A percentile compares a stretch with the other conserved stretches of the same genome.
These are phyloP conservation scores for Tholera decimalis DNA, from an alignment of 2,888 invertebrate genomes.

Conservation along the genomic window DNA sequence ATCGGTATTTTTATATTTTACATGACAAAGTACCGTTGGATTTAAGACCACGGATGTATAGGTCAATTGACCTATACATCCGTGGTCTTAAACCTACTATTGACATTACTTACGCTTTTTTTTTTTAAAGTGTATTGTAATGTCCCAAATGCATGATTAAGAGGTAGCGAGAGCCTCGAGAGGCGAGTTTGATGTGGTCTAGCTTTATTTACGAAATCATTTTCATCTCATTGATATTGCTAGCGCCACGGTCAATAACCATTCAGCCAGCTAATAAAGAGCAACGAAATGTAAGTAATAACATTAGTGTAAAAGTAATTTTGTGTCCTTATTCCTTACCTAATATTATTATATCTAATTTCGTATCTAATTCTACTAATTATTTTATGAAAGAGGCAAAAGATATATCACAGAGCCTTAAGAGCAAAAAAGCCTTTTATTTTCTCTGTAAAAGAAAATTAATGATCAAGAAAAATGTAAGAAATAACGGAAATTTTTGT, in stretches of 20 bases:
- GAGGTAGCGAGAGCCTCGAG: neutral
- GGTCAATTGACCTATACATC: too few relatives aligned
- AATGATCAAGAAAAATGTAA: constrained; percentile 51
- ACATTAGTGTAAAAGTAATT: constrained; percentile 24
- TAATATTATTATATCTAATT: constrained; percentile 52
- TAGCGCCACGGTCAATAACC: neutral
- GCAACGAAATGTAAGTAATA: constrained; percentile 25
- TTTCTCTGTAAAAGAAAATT: constrained; percentile 42
- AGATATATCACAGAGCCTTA: constrained; percentile 41
- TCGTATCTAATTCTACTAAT: constrained; percentile 26
- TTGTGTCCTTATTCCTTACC: constrained; percentile 25
- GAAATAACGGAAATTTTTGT: constrained; percentile 18
- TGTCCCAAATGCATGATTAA: neutral
- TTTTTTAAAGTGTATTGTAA: neutral
- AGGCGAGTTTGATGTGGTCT: neutral
- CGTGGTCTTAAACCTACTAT: neutral
- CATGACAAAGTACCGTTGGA: neutral
- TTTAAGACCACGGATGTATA: neutral
- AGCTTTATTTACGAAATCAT: neutral
- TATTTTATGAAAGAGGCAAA: constrained; percentile 38
- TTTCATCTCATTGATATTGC: constrained; percentile 2
- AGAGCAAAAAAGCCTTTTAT: constrained; percentile 44
- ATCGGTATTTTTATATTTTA: neutral
- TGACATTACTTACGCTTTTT: neutral
- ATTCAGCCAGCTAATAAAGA: neutral